Evolutionary conservation across 2,797 vertebrate species (phyloP).

Genomic region (Thaleichthys pacificus): DNA sequence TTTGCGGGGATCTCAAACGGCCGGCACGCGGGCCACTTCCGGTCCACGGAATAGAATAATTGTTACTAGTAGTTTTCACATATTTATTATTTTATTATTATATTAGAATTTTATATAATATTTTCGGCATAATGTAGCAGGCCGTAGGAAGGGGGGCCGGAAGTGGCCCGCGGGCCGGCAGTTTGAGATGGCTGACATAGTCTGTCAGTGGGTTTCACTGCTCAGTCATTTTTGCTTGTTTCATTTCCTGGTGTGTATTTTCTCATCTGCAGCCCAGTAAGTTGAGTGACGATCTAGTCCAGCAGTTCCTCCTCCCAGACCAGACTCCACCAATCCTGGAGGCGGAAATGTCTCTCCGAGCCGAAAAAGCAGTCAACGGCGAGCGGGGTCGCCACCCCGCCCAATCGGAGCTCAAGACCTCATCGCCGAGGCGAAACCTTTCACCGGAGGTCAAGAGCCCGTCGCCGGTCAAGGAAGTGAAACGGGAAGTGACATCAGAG

Average conservation of each 20-base stretch:
- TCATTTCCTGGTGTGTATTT: background rate
- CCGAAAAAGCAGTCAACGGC: conserved; percentile 50
- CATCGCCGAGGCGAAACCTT: conserved; percentile 23
- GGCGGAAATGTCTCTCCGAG: conserved; percentile 64
- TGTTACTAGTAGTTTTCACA: too few species aligned
- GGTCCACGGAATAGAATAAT: too few species aligned
- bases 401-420: conserved; percentile 41
- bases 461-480: background rate
- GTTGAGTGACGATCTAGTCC: conserved; percentile 72
- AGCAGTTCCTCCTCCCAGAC: conserved; percentile 75
- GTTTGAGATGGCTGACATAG: too few species aligned
- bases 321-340: conserved; percentile 70
- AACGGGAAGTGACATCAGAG: conserved; percentile 31
- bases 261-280: conserved; percentile 65
- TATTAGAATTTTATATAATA: too few species aligned
- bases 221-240: background rate
- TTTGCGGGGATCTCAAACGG: too few species aligned
- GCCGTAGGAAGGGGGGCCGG: too few species aligned
- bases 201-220: background rate
- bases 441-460: conserved; percentile 26
- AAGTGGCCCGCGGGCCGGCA: too few species aligned
- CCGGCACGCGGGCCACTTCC: too few species aligned
- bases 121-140: too few species aligned
- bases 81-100: too few species aligned
- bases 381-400: conserved; percentile 39